These are phyloP conservation scores for Drosophila burlai DNA, from an alignment of 1,140 invertebrate species.

Conservation along the genomic window DNA sequence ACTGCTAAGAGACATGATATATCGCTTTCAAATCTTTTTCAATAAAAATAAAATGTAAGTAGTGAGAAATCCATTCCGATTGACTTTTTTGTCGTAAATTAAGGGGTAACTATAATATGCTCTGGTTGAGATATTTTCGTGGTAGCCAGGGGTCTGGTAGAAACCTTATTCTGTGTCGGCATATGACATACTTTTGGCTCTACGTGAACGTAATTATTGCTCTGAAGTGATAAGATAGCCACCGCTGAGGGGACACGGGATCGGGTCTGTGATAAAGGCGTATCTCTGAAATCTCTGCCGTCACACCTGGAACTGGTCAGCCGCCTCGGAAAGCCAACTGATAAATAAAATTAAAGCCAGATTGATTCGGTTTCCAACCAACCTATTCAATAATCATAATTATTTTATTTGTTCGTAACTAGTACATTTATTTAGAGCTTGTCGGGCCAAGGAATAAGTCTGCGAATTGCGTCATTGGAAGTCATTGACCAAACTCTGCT, in stretches of 20 bases:
- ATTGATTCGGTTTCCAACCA: constrained; percentile 46
- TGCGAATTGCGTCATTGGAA: constrained; percentile 64
- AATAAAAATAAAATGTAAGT: constrained; percentile 64
- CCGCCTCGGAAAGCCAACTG: constrained; percentile 10
- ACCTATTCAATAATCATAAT: constrained; percentile 12
- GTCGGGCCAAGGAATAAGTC: constrained; percentile 38
- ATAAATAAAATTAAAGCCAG: constrained; percentile 47
- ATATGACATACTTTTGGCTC: constrained; percentile 30
- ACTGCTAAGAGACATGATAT: constrained; percentile 40
- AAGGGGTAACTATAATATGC: neutral
- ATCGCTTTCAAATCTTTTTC: constrained; percentile 66
- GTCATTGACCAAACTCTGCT: constrained; percentile 38
- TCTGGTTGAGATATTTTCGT: neutral
- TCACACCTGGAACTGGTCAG: constrained; percentile 56
- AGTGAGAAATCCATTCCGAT: constrained; percentile 3
- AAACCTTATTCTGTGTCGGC: neutral
- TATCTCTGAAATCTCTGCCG: constrained; percentile 59
- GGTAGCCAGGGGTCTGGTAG: neutral
- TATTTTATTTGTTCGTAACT: constrained; percentile 4
- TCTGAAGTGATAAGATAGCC: constrained; percentile 59
- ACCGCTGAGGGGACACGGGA: constrained; percentile 13
- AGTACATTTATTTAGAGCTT: constrained; percentile 42
- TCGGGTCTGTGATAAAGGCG: constrained; percentile 40
- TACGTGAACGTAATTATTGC: constrained; percentile 43
- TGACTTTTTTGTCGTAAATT: neutral